These are phyloP conservation scores for Nomada goodeniana DNA, from an alignment of 2,888 invertebrate genomes.

Conservation along the genomic window DNA sequence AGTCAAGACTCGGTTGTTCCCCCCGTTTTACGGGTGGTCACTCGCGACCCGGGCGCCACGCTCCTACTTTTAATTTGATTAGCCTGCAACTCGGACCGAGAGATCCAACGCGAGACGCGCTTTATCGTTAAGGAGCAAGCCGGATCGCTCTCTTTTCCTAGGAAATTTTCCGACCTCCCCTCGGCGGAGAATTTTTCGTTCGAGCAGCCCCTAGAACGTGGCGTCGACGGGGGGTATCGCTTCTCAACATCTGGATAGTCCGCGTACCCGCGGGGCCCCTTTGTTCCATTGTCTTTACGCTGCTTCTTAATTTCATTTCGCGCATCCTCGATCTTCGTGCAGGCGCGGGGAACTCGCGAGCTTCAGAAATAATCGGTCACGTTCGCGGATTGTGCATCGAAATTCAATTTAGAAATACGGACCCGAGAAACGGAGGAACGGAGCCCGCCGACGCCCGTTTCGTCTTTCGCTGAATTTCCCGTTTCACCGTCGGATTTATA, in stretches of 20 bases:
- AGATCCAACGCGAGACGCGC: constrained; percentile 38
- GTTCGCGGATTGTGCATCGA: background rate
- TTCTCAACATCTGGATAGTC: constrained; percentile 33
- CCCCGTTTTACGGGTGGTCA: constrained; percentile 46
- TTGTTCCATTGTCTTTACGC: constrained; percentile 17
- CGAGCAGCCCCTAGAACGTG: constrained; percentile 15
- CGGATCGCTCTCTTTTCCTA: constrained; percentile 30
- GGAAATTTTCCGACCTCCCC: constrained; percentile 39
- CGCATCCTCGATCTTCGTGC: constrained; percentile 6
- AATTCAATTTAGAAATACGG: constrained; percentile 3
- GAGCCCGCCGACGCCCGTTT: background rate
- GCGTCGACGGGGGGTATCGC: constrained; percentile 20
- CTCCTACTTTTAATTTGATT: constrained; percentile 56
- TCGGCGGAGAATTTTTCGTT: constrained; percentile 40
- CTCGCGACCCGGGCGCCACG: background rate
- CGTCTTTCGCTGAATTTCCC: constrained; percentile 16
- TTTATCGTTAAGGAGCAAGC: constrained; percentile 54
- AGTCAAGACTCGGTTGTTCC: constrained; percentile 51
- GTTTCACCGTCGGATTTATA: constrained; percentile 47
- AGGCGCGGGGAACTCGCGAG: background rate
- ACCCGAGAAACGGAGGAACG: background rate
- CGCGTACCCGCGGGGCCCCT: constrained; percentile 6
- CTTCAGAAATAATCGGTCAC: background rate
- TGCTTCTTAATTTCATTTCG: constrained; percentile 38
- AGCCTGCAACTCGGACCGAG: constrained; percentile 39